Conservation (phyloP, 1,140 invertebrate species). For the Alviniconcha marisindica region DNA sequence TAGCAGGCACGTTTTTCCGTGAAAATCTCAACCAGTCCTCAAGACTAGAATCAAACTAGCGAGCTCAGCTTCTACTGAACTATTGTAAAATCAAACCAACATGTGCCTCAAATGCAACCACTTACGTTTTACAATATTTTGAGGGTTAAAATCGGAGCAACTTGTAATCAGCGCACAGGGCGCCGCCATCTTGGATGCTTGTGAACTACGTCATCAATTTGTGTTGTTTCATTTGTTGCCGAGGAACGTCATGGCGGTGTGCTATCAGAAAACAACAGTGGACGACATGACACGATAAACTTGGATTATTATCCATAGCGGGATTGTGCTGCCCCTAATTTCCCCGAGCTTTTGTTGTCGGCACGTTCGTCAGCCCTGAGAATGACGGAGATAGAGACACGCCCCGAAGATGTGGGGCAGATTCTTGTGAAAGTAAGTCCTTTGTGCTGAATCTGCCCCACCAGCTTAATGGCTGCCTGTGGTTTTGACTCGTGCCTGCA, state of each 20-base stretch:
- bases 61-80: too few species aligned
- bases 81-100: too few species aligned
- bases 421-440: constrained; percentile 70
- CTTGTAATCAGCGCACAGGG: constrained; percentile 64
- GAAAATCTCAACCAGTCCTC: too few species aligned
- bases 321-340: background rate
- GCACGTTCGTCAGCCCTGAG: background rate
- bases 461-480: too few species aligned
- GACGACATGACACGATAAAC: constrained; percentile 6
- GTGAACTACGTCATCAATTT: constrained; percentile 65
- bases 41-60: too few species aligned
- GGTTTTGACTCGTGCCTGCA: too few species aligned
- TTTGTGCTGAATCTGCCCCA: background rate
- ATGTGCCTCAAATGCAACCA: too few species aligned
- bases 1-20: too few species aligned
- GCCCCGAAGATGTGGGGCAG: constrained; percentile 72
- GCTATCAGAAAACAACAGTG: background rate
- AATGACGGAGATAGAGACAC: constrained; percentile 67
- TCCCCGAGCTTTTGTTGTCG: background rate
- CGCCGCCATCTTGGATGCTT: constrained; percentile 53
- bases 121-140: constrained; percentile 57
- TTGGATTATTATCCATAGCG: background rate
- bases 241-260: constrained; percentile 63
- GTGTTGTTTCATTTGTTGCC: constrained; percentile 69
- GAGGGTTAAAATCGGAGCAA: constrained; percentile 50